Percentiles rank a stretch among this genome's conserved stretches.
phyloP scores from a whole-genome alignment of 2,888 invertebrate species.

The Drosophila neonasuta region DNA sequence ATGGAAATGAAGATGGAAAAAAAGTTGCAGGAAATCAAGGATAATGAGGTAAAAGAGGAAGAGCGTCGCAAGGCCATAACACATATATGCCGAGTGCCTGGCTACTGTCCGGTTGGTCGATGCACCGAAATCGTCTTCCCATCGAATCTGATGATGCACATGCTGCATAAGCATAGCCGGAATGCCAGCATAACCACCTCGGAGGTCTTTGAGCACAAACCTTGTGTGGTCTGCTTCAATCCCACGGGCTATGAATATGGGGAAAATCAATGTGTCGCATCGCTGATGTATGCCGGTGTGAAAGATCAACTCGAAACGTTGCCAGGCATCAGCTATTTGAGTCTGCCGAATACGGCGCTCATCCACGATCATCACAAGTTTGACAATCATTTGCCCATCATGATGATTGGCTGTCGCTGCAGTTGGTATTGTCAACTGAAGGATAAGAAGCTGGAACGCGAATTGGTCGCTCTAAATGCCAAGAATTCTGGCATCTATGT shows the following conservation, averaged over 20 bases:
- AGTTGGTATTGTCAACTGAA: conserved; percentile 52
- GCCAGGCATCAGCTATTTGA: conserved; percentile 28
- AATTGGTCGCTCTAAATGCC: conserved; percentile 23
- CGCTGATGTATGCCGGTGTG: conserved; percentile 47
- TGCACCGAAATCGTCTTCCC: conserved; percentile 52
- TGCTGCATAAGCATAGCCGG: conserved; percentile 35
- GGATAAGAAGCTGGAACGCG: conserved; percentile 34
- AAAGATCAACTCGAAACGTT: background rate
- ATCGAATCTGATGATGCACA: conserved; percentile 42
- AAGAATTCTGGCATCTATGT: conserved; percentile 42
- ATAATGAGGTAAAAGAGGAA: background rate
- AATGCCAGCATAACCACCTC: background rate
- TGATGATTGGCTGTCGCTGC: conserved; percentile 44
- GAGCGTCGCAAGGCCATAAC: background rate
- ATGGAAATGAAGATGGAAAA: conserved; percentile 30
- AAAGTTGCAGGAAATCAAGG: conserved; percentile 29
- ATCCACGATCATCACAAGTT: conserved; percentile 17
- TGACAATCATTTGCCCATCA: conserved; percentile 43
- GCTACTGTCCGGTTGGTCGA: conserved; percentile 33
- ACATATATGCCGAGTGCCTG: conserved; percentile 32
- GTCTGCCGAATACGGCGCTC: conserved; percentile 33
- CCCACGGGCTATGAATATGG: conserved; percentile 11
- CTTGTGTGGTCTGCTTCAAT: conserved; percentile 34
- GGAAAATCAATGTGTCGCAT: conserved; percentile 26
- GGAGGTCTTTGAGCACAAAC: conserved; percentile 33